Evolutionary conservation across 1,140 invertebrate species (phyloP).

Genomic region (Nasonia giraulti): DNA sequence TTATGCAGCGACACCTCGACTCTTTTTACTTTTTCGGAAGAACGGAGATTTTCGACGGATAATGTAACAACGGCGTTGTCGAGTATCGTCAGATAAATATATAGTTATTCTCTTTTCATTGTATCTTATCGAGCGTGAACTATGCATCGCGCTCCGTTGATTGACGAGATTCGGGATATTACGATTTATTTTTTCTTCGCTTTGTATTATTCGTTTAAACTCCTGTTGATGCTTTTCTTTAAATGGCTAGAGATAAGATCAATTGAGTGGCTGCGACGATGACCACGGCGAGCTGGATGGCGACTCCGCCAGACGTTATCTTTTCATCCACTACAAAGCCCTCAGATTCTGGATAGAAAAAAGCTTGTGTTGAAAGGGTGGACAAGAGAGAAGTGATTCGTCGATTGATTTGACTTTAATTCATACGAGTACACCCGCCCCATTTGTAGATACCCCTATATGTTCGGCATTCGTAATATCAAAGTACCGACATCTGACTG

Average conservation of each 20-base stretch:
- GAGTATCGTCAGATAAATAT: too few species aligned
- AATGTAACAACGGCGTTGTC: neutral
- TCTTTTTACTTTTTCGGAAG: neutral
- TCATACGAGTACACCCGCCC: neutral
- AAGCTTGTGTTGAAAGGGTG: slow-evolving; percentile 56
- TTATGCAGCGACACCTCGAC: neutral
- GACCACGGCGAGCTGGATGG: slow-evolving; percentile 68
- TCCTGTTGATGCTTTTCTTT: slow-evolving; percentile 38
- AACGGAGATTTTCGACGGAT: neutral
- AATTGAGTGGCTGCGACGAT: slow-evolving; percentile 68
- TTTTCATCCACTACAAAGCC: slow-evolving; percentile 66
- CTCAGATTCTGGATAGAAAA: slow-evolving; percentile 72
- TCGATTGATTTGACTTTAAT: slow-evolving; percentile 36
- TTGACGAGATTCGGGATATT: neutral
- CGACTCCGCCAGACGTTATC: slow-evolving; percentile 68
- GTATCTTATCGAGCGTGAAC: neutral
- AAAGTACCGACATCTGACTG: neutral
- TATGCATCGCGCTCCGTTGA: slow-evolving; percentile 3
- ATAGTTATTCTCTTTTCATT: neutral
- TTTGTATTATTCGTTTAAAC: slow-evolving; percentile 16
- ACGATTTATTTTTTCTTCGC: neutral
- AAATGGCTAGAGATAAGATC: slow-evolving; percentile 69
- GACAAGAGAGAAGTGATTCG: slow-evolving; percentile 16
- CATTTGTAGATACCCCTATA: neutral
- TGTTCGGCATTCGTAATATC: neutral